phyloP scores from a whole-genome alignment of 2,797 vertebrate genomes.

The Megaceryle alcyon region DNA sequence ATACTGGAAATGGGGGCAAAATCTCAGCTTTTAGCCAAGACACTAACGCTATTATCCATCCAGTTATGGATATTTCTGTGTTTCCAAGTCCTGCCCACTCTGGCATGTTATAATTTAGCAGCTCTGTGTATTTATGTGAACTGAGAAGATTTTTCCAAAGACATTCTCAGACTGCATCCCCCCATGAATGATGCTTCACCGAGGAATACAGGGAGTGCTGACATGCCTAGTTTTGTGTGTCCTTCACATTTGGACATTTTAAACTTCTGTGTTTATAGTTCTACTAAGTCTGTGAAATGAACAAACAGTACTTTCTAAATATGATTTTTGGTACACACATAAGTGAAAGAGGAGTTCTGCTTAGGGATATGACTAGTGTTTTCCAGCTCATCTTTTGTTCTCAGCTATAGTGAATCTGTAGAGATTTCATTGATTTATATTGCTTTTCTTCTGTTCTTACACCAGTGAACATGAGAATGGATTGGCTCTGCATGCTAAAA shows the following conservation, averaged over 20 bases:
- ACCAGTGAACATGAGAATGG: constrained; percentile 8
- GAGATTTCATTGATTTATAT: constrained; percentile 36
- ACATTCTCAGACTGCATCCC: background rate
- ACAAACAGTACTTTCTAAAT: background rate
- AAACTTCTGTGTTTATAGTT: background rate
- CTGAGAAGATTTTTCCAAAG: background rate
- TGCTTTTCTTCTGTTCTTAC: constrained; percentile 26
- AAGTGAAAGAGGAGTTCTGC: background rate
- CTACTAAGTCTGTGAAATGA: background rate
- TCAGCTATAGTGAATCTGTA: constrained; percentile 2
- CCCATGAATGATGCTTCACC: background rate
- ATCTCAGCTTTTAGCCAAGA: background rate
- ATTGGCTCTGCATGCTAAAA: constrained; percentile 22
- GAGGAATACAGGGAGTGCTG: background rate
- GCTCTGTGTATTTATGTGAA: background rate
- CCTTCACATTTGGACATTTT: background rate
- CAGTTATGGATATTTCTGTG: background rate
- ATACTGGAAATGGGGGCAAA: background rate
- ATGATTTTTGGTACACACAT: background rate
- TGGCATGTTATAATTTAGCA: background rate
- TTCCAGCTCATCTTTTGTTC: background rate
- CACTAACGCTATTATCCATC: background rate
- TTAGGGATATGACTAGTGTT: background rate
- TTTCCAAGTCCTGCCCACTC: background rate
- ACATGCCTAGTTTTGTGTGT: background rate